phyloP scores from a whole-genome alignment of 2,888 invertebrate genomes.

The Aphidoletes aphidimyza region DNA sequence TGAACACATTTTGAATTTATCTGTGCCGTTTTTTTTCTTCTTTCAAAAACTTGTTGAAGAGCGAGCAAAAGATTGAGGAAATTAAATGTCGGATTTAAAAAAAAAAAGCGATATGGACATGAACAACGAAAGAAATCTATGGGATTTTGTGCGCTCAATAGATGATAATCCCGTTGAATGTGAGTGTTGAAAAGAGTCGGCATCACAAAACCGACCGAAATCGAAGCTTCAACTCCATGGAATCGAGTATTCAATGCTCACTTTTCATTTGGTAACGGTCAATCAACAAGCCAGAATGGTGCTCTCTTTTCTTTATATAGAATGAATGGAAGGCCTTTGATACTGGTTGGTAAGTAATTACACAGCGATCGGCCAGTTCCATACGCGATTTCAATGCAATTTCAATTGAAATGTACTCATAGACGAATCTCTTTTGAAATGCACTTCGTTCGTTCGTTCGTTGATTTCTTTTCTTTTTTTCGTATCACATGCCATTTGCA shows the following conservation, averaged over 20 bases:
- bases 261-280: slow-evolving; percentile 42
- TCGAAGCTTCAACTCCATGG: background rate
- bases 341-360: background rate
- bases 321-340: too few relatives aligned
- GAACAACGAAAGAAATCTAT: slow-evolving; percentile 23
- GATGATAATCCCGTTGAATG: slow-evolving; percentile 39
- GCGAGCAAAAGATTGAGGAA: background rate
- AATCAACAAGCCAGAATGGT: background rate
- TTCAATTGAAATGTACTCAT: slow-evolving; percentile 13
- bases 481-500: background rate
- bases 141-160: slow-evolving; percentile 8
- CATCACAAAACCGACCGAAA: background rate
- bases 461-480: background rate
- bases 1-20: slow-evolving; percentile 29
- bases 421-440: slow-evolving; percentile 22
- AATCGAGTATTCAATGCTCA: background rate
- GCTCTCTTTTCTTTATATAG: background rate
- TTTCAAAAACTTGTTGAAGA: too few relatives aligned
- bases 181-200: background rate
- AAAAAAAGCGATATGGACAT: too few relatives aligned
- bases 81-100: background rate
- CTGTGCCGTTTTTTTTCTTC: background rate
- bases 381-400: background rate
- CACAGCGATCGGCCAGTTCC: too few relatives aligned
- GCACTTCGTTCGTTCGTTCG: background rate